phyloP scores from a whole-genome alignment of 1,140 invertebrate species.

The Sitobion miscanthi region DNA sequence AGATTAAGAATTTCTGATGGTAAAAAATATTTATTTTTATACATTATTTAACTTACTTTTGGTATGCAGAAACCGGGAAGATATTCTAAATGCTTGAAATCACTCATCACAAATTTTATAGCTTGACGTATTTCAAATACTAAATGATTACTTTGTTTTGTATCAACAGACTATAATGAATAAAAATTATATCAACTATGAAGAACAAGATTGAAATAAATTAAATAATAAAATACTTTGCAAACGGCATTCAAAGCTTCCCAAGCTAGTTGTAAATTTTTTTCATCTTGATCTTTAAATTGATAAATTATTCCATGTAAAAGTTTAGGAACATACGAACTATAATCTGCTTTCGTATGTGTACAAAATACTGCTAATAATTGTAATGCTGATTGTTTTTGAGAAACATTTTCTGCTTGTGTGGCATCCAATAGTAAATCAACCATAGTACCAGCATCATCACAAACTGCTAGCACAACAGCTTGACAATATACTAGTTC shows the following conservation, averaged over 20 bases:
- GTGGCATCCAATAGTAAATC: conserved; percentile 87
- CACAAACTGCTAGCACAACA: conserved; percentile 87
- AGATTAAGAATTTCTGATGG: no score
- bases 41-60: conserved; percentile 66
- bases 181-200: conserved; percentile 47
- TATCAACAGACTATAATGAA: conserved; percentile 72
- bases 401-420: conserved; percentile 68
- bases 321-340: conserved; percentile 85
- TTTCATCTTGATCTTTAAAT: conserved; percentile 76
- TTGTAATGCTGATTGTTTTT: conserved; percentile 80
- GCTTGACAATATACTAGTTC: conserved; percentile 92
- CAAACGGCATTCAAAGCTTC: conserved; percentile 89
- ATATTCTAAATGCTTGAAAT: conserved; percentile 79
- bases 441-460: conserved; percentile 84
- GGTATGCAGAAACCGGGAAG: conserved; percentile 95
- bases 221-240: conserved; percentile 67
- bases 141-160: conserved; percentile 64
- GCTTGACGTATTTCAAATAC: conserved; percentile 90
- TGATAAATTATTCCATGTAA: conserved; percentile 85
- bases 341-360: conserved; percentile 85
- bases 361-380: conserved; percentile 88
- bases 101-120: conserved; percentile 85
- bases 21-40: neutral
- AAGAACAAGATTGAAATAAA: neutral
- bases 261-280: conserved; percentile 85